These are phyloP conservation scores for Trachurus trachurus DNA, from an alignment of 2,797 vertebrate genomes.

Conservation along the genomic window DNA sequence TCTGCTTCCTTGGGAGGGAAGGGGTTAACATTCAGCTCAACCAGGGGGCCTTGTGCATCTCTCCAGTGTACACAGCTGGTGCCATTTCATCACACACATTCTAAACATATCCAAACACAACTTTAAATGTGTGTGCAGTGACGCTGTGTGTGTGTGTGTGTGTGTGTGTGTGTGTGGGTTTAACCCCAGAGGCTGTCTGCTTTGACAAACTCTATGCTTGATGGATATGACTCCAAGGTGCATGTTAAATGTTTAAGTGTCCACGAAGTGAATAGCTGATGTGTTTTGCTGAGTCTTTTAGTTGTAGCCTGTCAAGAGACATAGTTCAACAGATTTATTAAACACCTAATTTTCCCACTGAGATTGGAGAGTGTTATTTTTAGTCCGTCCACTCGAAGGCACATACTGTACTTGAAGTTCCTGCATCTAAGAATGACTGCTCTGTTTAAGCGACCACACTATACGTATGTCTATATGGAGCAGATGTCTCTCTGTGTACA, in stretches of 20 bases:
- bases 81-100: conserved; percentile 87
- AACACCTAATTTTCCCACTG: conserved; percentile 79
- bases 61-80: conserved; percentile 88
- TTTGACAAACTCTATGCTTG: conserved; percentile 77
- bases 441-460: conserved; percentile 45
- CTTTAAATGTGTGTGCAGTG: conserved; percentile 68
- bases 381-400: conserved; percentile 63
- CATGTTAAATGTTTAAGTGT: conserved; percentile 72
- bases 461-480: conserved; percentile 31
- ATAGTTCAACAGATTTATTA: conserved; percentile 81
- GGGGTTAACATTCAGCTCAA: conserved; percentile 80
- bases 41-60: conserved; percentile 76
- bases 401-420: conserved; percentile 56
- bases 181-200: conserved; percentile 66
- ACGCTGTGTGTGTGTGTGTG: conserved; percentile 16
- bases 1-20: conserved; percentile 68
- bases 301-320: conserved; percentile 78
- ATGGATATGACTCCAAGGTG: conserved; percentile 78
- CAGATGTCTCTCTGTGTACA: conserved; percentile 50
- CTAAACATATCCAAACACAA: conserved; percentile 86
- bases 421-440: conserved; percentile 56
- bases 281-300: conserved; percentile 76
- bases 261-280: conserved; percentile 73
- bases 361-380: conserved; percentile 79
- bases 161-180: conserved; percentile 24